Conservation (phyloP, 1,140 invertebrate genomes). For the Mamestra configurata region DNA sequence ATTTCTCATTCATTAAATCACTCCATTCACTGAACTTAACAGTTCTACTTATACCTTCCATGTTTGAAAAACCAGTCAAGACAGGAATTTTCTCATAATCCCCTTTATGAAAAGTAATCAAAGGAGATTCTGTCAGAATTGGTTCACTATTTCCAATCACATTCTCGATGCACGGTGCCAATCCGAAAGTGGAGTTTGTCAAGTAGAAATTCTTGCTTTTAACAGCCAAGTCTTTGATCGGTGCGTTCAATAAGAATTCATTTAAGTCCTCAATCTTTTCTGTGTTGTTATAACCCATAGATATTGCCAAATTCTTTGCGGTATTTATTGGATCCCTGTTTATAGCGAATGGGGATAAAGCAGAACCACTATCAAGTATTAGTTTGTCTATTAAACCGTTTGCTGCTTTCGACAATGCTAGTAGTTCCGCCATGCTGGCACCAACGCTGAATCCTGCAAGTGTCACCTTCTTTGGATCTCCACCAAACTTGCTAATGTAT, state of each 20-base stretch:
- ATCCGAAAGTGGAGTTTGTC: constrained; percentile 82
- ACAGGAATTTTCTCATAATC: constrained; percentile 69
- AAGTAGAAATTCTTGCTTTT: constrained; percentile 79
- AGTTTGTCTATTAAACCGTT: constrained; percentile 77
- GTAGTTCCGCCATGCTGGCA: constrained; percentile 78
- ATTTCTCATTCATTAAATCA: constrained; percentile 78
- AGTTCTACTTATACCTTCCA: constrained; percentile 80
- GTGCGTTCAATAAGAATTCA: constrained; percentile 78
- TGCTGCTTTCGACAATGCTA: constrained; percentile 72
- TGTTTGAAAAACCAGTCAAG: constrained; percentile 78
- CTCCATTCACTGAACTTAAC: constrained; percentile 78
- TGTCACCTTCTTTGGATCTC: constrained; percentile 90
- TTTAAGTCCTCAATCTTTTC: constrained; percentile 74
- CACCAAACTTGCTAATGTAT: constrained; percentile 90
- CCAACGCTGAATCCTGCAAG: constrained; percentile 89
- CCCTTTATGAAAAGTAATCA: constrained; percentile 71
- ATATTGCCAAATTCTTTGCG: constrained; percentile 75
- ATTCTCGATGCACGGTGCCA: constrained; percentile 80
- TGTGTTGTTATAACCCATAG: constrained; percentile 76
- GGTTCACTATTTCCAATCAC: constrained; percentile 68
- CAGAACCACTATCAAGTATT: constrained; percentile 82
- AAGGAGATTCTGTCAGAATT: constrained; percentile 77
- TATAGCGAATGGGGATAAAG: constrained; percentile 76
- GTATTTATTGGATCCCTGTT: constrained; percentile 78
- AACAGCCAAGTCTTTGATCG: constrained; percentile 58